Base-by-base conservation (phyloP, 2,797 vertebrate genomes). In the Cephalopachus bancanus region DNA sequence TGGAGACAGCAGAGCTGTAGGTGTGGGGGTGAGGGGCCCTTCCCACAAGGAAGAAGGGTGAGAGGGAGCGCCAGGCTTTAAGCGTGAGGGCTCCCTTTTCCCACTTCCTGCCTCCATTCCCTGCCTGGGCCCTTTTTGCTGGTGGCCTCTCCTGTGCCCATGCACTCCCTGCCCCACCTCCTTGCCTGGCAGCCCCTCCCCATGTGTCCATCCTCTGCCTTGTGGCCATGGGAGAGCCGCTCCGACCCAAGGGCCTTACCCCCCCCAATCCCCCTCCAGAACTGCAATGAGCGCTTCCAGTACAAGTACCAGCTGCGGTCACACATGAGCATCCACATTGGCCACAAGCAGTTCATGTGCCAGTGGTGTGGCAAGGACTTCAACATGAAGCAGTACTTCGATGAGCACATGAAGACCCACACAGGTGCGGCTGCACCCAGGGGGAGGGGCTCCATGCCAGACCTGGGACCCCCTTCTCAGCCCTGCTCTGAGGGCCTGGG, bases 371-470 rank as follows among this genome's bases (percentile, higher is more conserved):
- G 99, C 98, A 99, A 99, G 98, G 99, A 99, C 98, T 99, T 99
- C 99, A 99, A 99, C 98, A 99, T 99, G 99, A 99, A 99, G 97
- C 99, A 99, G 99, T 99, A 99, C 99, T 99, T 99, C 30, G 99
- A 99, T 20, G 99, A 99, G 98, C 99, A 99, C 99, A 99, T 99
- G 99, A 99, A 99, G 95, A 97, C 97, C 98, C 99, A 98, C 99
- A 99, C 98, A 99, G 99, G 96, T 99, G 99, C 96, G 98, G 98
- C 11, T 1, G 49, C 59, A 37, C 75, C n/a, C 37, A 1, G 0
- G 0, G 0, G 6, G 55, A 3, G 15, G 16, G 15, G 2, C 22
- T 69, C 74, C 3, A 0, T 20, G 33, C 53, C 3, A 0, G 71
- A 12, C 62, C 10, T 2, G 14, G 89, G 53, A 6, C 37, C 74